phyloP scores from a whole-genome alignment of 2,888 invertebrate genomes.

The Lydus trimaculatus region DNA sequence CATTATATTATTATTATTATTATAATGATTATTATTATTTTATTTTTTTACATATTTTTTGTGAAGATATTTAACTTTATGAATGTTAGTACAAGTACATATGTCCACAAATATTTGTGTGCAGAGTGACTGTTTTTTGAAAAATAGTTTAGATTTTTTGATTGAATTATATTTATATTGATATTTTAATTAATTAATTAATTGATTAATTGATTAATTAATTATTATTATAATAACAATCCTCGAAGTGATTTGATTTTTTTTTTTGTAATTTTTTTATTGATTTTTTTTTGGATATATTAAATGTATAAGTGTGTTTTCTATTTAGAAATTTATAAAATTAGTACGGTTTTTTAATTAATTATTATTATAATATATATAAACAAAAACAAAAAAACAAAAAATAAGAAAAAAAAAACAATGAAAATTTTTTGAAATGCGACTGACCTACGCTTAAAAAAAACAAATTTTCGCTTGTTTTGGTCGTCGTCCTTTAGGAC shows the following conservation, averaged over 20 bases:
- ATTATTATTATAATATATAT: neutral
- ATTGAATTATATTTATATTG: slow-evolving; percentile 60
- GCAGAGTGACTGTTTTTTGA: slow-evolving; percentile 59
- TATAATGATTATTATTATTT: slow-evolving; percentile 61
- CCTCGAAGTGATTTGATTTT: slow-evolving; percentile 56
- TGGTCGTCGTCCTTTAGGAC: slow-evolving; percentile 48
- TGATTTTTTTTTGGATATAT: slow-evolving; percentile 58
- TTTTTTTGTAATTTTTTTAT: slow-evolving; percentile 55
- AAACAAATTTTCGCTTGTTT: slow-evolving; percentile 44
- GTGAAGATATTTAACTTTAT: slow-evolving; percentile 62
- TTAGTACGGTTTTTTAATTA: slow-evolving; percentile 54
- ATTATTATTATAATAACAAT: slow-evolving; percentile 45
- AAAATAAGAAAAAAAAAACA: neutral
- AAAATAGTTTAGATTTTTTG: slow-evolving; percentile 60
- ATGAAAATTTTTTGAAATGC: slow-evolving; percentile 32
- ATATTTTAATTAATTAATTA: slow-evolving; percentile 60
- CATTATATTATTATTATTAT: slow-evolving; percentile 42
- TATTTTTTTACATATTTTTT: slow-evolving; percentile 64
- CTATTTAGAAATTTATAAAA: slow-evolving; percentile 61
- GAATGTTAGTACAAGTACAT: slow-evolving; percentile 62
- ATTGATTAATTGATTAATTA: no score
- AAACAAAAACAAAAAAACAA: neutral
- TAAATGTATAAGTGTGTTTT: slow-evolving; percentile 62
- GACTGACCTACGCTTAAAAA: slow-evolving; percentile 55
- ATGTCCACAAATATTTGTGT: slow-evolving; percentile 59